phyloP scores from a whole-genome alignment of 1,140 invertebrate genomes.

The Drosophila obscura region DNA sequence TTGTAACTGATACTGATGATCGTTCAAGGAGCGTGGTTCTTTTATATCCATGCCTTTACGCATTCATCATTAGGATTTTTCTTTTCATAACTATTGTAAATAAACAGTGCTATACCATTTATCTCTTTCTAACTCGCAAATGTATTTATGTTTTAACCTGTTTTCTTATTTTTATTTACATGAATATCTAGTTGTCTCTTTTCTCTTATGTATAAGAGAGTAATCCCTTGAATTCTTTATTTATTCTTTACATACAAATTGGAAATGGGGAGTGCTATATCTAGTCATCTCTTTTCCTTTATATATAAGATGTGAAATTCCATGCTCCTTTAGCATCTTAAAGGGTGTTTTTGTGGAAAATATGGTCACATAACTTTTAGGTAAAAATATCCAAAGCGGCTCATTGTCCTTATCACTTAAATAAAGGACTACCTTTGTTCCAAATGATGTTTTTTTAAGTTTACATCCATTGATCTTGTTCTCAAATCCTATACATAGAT shows the following conservation, averaged over 20 bases:
- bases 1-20: too few species aligned
- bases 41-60: too few species aligned
- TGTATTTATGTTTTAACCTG: too few species aligned
- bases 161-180: too few species aligned
- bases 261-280: neutral
- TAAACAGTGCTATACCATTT: too few species aligned
- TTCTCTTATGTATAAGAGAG: too few species aligned
- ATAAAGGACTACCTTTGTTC: neutral
- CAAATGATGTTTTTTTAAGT: neutral
- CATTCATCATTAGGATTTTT: too few species aligned
- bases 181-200: too few species aligned
- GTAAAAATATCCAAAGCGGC: neutral
- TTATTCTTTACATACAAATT: neutral
- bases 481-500: neutral
- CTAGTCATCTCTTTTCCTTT: neutral
- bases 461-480: slow-evolving; percentile 4
- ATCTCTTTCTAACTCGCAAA: too few species aligned
- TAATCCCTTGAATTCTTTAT: neutral
- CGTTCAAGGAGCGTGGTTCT: too few species aligned
- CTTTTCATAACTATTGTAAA: too few species aligned
- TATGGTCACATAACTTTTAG: neutral
- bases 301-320: slow-evolving; percentile 1
- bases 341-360: too few species aligned
- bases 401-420: neutral
- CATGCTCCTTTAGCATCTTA: slow-evolving; percentile 6